A percentile compares a stretch with the other conserved stretches of the same genome.
Evolutionary conservation across 2,888 invertebrate genomes (phyloP).

Genomic region (Malthinus seriepunctatus): DNA sequence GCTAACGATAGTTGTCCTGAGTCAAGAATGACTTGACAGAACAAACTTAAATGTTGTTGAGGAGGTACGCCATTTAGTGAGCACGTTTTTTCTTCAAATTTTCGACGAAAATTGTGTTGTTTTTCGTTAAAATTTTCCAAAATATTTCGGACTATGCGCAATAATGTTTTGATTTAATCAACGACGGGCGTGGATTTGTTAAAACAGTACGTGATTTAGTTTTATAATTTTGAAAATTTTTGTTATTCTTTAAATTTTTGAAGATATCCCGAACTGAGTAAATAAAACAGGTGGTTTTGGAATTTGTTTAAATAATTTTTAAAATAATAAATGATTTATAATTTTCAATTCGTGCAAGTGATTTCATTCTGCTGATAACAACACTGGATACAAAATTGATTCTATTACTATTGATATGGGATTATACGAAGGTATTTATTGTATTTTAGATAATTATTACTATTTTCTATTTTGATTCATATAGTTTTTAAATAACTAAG

Average conservation of each 20-base stretch:
- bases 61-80: background rate
- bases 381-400: slow-evolving; percentile 6
- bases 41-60: background rate
- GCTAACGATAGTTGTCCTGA: background rate
- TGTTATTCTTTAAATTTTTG: too few species aligned
- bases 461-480: too few species aligned
- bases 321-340: too few species aligned
- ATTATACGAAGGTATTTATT: slow-evolving; percentile 47
- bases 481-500: too few species aligned
- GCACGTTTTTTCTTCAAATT: background rate
- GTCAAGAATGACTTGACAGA: slow-evolving; percentile 4
- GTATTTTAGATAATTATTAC: slow-evolving; percentile 9
- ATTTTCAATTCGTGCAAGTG: background rate
- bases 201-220: background rate
- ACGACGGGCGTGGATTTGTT: background rate
- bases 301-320: background rate
- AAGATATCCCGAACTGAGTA: too few species aligned
- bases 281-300: background rate
- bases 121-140: background rate
- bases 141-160: too few species aligned
- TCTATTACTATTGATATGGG: slow-evolving; percentile 43
- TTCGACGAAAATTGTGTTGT: background rate
- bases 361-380: slow-evolving; percentile 1
- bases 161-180: background rate
- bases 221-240: background rate